phyloP scores from a whole-genome alignment of 2,113 vertebrate genomes.

The Syngnathus typhle region DNA sequence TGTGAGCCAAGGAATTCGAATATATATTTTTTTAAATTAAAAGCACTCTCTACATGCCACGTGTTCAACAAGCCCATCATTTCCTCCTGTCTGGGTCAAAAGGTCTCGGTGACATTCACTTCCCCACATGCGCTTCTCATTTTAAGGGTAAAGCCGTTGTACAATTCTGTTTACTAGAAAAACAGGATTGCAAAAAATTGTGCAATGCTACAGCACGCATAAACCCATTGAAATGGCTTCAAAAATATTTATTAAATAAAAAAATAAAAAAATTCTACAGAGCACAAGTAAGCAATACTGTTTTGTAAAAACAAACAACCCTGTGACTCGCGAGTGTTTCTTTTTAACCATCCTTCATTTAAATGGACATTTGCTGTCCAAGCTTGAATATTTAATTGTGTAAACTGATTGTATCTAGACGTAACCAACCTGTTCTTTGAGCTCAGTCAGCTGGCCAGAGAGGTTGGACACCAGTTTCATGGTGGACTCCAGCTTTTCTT shows the following conservation, averaged over 20 bases:
- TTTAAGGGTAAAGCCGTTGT: slow-evolving; percentile 48
- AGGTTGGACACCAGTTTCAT: slow-evolving; percentile 95
- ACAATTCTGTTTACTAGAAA: slow-evolving; percentile 50
- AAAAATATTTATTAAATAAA: neutral
- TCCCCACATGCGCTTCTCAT: slow-evolving; percentile 72
- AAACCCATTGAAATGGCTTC: neutral
- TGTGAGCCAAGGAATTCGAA: too few species aligned
- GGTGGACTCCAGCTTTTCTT: slow-evolving; percentile 96
- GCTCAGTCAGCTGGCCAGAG: slow-evolving; percentile 89
- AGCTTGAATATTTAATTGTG: too few species aligned
- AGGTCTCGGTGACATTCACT: slow-evolving; percentile 59
- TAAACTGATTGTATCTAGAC: neutral
- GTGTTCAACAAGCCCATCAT: slow-evolving; percentile 54
- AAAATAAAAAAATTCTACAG: neutral
- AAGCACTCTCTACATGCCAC: neutral
- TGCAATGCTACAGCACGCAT: slow-evolving; percentile 9
- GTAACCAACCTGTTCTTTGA: slow-evolving; percentile 87
- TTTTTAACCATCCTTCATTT: neutral
- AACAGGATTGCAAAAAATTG: slow-evolving; percentile 21
- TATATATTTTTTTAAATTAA: neutral
- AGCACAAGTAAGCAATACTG: neutral
- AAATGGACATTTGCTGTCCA: too few species aligned
- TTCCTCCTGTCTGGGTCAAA: slow-evolving; percentile 69
- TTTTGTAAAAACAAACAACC: neutral
- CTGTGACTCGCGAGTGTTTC: neutral